phyloP scores from a whole-genome alignment of 1,140 invertebrate genomes.

The Lethocerus indicus region DNA sequence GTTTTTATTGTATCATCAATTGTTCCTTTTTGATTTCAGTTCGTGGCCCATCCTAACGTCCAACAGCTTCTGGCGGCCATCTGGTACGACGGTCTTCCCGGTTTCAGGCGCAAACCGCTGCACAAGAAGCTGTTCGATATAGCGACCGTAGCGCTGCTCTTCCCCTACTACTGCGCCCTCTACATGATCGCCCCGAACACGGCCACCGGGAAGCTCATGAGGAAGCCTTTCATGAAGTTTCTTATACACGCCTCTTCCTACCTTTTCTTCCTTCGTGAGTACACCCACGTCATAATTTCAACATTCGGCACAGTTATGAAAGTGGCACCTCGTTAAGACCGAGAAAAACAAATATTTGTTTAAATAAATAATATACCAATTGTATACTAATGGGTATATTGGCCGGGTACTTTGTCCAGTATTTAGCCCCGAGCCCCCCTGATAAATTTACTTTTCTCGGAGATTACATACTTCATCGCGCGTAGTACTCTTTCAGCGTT shows the following conservation, averaged over 20 bases:
- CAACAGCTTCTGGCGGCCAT: conserved; percentile 80
- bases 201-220: conserved; percentile 54
- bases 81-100: conserved; percentile 84
- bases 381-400: too few relatives aligned
- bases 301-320: too few relatives aligned
- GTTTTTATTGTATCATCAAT: too few relatives aligned
- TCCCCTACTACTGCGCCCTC: conserved; percentile 67
- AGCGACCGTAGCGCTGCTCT: conserved; percentile 54
- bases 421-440: too few relatives aligned
- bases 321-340: too few relatives aligned
- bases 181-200: conserved; percentile 69
- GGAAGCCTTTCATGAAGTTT: conserved; percentile 90
- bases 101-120: conserved; percentile 60
- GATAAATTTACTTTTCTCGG: too few relatives aligned
- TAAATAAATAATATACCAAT: too few relatives aligned
- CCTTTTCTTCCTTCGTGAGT: conserved; percentile 74
- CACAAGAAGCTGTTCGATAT: conserved; percentile 52
- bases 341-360: too few relatives aligned
- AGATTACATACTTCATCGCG: too few relatives aligned
- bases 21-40: conserved; percentile 35
- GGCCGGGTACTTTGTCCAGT: too few relatives aligned
- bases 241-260: conserved; percentile 82
- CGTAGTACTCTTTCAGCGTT: too few relatives aligned
- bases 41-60: conserved; percentile 84
- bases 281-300: too few relatives aligned